phyloP scores from a whole-genome alignment of 1,140 invertebrate species.

The Holotrichia oblita region DNA sequence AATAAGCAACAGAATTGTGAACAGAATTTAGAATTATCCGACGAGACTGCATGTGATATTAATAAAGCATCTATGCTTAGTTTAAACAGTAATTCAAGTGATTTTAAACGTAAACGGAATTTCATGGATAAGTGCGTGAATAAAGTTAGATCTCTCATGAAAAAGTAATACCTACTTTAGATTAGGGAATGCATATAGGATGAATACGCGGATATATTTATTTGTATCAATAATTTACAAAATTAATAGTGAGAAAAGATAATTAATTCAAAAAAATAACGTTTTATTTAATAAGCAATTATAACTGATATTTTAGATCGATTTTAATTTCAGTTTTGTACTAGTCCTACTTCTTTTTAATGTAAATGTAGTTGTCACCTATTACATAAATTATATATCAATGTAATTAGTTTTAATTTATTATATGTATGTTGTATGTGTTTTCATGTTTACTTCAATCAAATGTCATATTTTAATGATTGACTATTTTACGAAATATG shows the following conservation, averaged over 20 bases:
- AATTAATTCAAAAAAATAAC: neutral
- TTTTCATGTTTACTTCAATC: neutral
- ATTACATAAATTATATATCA: neutral
- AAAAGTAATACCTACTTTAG: slow-evolving; percentile 65
- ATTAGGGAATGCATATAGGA: slow-evolving; percentile 31
- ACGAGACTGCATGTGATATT: slow-evolving; percentile 46
- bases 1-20: slow-evolving; percentile 39
- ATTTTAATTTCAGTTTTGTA: slow-evolving; percentile 1
- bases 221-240: neutral
- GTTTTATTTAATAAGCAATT: slow-evolving; percentile 3
- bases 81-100: slow-evolving; percentile 54
- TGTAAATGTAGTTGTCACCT: neutral
- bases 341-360: slow-evolving; percentile 2
- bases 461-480: slow-evolving; percentile 3
- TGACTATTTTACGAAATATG: neutral
- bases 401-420: slow-evolving; percentile 32
- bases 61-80: slow-evolving; percentile 58
- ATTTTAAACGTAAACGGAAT: slow-evolving; percentile 71
- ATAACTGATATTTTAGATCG: slow-evolving; percentile 17
- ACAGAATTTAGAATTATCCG: slow-evolving; percentile 37
- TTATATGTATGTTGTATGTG: neutral
- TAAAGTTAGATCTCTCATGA: slow-evolving; percentile 77
- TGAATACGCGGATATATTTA: slow-evolving; percentile 31
- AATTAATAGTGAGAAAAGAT: too few relatives aligned
- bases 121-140: slow-evolving; percentile 83